phyloP scores from a whole-genome alignment of 2,113 vertebrate genomes.

The Paratilapia polleni region DNA sequence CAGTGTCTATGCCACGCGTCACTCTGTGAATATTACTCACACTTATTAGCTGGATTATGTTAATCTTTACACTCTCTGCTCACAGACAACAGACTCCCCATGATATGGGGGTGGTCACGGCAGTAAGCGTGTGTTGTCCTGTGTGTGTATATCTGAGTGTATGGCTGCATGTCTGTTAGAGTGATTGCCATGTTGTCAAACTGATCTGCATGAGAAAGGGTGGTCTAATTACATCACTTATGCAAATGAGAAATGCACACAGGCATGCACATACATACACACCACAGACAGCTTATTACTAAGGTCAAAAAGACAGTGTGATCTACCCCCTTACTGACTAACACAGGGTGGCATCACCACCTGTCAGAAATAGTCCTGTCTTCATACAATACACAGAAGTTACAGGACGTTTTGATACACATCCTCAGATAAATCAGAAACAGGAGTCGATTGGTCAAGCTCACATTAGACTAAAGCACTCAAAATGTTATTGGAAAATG shows the following conservation, averaged over 20 bases:
- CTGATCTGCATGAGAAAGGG: constrained; percentile 81
- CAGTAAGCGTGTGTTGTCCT: constrained; percentile 52
- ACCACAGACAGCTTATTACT: constrained; percentile 48
- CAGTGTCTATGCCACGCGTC: constrained; percentile 78
- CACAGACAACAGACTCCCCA: constrained; percentile 80
- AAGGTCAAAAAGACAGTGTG: constrained; percentile 63
- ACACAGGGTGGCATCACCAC: constrained; percentile 52
- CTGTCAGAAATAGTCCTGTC: constrained; percentile 55
- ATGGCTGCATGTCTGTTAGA: constrained; percentile 52
- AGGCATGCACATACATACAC: constrained; percentile 48
- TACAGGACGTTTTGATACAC: constrained; percentile 50
- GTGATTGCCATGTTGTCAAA: constrained; percentile 78
- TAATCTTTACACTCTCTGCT: constrained; percentile 81
- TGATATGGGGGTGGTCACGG: constrained; percentile 73
- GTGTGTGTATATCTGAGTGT: constrained; percentile 44
- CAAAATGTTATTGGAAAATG: constrained; percentile 71
- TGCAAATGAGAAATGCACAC: constrained; percentile 66
- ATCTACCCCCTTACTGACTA: constrained; percentile 51
- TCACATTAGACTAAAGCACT: constrained; percentile 55
- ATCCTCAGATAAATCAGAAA: constrained; percentile 41
- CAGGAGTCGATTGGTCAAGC: constrained; percentile 53
- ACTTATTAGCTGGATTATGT: constrained; percentile 83
- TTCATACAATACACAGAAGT: constrained; percentile 26
- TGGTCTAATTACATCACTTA: constrained; percentile 80
- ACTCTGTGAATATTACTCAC: constrained; percentile 82